Evolutionary conservation across 2,888 invertebrate genomes (phyloP).

Genomic region (Drosophila diplacantha): DNA sequence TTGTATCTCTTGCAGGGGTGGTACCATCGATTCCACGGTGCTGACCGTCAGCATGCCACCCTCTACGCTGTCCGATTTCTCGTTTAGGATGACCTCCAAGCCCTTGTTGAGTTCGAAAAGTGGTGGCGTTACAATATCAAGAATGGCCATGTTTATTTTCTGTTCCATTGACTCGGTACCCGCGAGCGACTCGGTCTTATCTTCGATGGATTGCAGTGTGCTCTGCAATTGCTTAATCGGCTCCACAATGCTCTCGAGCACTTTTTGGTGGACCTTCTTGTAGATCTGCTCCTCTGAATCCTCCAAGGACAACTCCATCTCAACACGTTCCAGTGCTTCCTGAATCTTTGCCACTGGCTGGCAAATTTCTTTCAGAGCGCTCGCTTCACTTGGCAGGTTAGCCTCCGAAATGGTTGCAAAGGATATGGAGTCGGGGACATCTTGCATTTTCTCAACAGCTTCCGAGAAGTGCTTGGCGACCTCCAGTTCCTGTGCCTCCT

Average conservation of each 20-base stretch:
- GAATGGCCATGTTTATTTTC: slow-evolving; percentile 80
- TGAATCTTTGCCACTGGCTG: slow-evolving; percentile 78
- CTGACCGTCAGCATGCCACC: slow-evolving; percentile 77
- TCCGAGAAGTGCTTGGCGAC: slow-evolving; percentile 77
- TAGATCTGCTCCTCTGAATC: slow-evolving; percentile 75
- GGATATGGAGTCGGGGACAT: slow-evolving; percentile 70
- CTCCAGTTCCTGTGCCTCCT: slow-evolving; percentile 79
- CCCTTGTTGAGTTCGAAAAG: slow-evolving; percentile 82
- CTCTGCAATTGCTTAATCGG: slow-evolving; percentile 72
- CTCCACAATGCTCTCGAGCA: slow-evolving; percentile 72
- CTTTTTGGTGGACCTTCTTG: slow-evolving; percentile 73
- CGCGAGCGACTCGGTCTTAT: slow-evolving; percentile 62
- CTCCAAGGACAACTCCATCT: slow-evolving; percentile 75
- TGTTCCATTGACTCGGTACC: slow-evolving; percentile 74
- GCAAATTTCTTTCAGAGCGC: slow-evolving; percentile 74
- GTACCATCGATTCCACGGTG: slow-evolving; percentile 79
- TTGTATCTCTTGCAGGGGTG: slow-evolving; percentile 81
- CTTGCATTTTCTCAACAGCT: slow-evolving; percentile 76
- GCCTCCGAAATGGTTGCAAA: slow-evolving; percentile 74
- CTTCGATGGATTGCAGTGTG: slow-evolving; percentile 71
- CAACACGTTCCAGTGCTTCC: slow-evolving; percentile 77
- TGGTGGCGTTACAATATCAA: slow-evolving; percentile 82
- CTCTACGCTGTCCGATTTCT: slow-evolving; percentile 67
- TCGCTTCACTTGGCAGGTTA: slow-evolving; percentile 75
- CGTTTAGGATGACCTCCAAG: slow-evolving; percentile 79